Evolutionary conservation across 2,113 vertebrate genomes (phyloP).

Genomic region (Dipodomys stephensi): DNA sequence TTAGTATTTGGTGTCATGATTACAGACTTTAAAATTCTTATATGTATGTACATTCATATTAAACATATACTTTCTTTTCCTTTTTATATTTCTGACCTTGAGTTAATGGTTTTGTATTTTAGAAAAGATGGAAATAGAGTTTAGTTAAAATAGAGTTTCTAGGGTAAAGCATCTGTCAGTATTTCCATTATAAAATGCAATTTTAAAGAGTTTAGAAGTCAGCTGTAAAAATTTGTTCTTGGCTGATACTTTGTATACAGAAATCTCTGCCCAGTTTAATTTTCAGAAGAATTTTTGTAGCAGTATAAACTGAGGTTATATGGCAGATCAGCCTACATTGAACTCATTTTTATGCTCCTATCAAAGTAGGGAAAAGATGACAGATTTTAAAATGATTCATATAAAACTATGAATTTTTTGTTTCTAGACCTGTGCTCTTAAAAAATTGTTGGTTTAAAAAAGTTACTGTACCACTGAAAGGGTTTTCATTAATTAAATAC

Average conservation of each 20-base stretch:
- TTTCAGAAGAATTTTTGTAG: constrained; percentile 72
- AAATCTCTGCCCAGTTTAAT: constrained; percentile 75
- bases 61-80: constrained; percentile 30
- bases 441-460: constrained; percentile 49
- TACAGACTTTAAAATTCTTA: background rate
- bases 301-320: constrained; percentile 46
- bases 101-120: constrained; percentile 72
- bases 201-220: constrained; percentile 82
- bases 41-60: background rate
- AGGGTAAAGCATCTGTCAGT: constrained; percentile 80
- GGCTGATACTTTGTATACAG: constrained; percentile 82
- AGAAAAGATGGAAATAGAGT: constrained; percentile 66
- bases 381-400: constrained; percentile 57
- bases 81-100: constrained; percentile 59
- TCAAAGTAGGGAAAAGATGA: constrained; percentile 50
- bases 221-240: constrained; percentile 86
- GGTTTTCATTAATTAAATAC: constrained; percentile 2
- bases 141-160: constrained; percentile 76
- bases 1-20: background rate
- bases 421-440: constrained; percentile 32
- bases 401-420: constrained; percentile 54
- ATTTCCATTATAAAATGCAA: constrained; percentile 86
- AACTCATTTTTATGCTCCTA: constrained; percentile 53
- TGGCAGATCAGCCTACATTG: constrained; percentile 13
- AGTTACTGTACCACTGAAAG: background rate